phyloP scores from a whole-genome alignment of 2,888 invertebrate species.

The Dicranocentrus wangi region DNA sequence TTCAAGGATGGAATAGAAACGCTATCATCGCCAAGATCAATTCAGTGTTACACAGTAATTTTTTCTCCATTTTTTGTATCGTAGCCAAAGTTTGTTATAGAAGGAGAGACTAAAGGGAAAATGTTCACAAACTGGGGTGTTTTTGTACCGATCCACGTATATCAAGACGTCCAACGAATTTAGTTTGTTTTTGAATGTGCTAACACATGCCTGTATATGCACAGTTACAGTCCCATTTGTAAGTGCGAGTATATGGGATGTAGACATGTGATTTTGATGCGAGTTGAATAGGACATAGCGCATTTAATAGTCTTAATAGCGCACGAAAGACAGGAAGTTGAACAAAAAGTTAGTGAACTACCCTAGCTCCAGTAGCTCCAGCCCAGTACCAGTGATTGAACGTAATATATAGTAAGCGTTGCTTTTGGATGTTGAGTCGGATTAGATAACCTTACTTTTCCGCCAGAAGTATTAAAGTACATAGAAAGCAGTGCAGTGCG shows the following conservation, averaged over 20 bases:
- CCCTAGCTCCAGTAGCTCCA: not conserved
- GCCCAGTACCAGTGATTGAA: too few species aligned
- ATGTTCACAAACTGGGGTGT: not conserved
- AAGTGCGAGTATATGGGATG: too few species aligned
- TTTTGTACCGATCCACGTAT: not conserved
- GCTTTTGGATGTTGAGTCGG: too few species aligned
- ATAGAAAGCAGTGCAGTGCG: not conserved
- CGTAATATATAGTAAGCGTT: too few species aligned
- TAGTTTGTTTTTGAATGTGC: not conserved
- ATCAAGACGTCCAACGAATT: not conserved
- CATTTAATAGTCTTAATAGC: conserved; percentile 4
- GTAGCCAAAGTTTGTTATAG: too few species aligned
- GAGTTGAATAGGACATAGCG: not conserved
- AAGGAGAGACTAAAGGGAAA: not conserved
- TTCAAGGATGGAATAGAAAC: too few species aligned
- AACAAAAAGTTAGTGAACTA: not conserved
- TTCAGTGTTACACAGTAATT: too few species aligned
- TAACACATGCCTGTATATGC: not conserved
- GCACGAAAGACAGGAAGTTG: not conserved
- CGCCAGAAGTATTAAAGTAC: not conserved
- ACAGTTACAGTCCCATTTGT: not conserved
- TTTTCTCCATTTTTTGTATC: too few species aligned
- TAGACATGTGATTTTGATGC: not conserved
- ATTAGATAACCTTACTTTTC: not conserved
- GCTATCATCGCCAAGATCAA: too few species aligned